These are phyloP conservation scores for Tenrec ecaudatus DNA, from an alignment of 2,113 vertebrate genomes.

Conservation along the genomic window DNA sequence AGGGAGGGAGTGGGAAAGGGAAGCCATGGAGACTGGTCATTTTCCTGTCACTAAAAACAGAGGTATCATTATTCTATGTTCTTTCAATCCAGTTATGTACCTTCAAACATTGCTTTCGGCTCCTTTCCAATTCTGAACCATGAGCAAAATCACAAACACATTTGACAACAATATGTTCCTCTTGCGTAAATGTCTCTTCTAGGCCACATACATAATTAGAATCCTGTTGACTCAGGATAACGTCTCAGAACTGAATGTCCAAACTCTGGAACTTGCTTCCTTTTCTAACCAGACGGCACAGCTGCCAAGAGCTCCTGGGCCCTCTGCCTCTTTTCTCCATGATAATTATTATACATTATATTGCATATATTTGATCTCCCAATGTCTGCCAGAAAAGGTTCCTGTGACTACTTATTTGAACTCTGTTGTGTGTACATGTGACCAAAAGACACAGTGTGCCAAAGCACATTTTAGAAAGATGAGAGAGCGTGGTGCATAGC, in stretches of 20 bases:
- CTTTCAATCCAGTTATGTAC: slow-evolving; percentile 71
- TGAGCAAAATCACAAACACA: slow-evolving; percentile 87
- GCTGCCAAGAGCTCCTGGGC: slow-evolving; percentile 89
- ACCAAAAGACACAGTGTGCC: slow-evolving; percentile 60
- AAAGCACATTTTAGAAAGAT: slow-evolving; percentile 8
- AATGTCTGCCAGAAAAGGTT: slow-evolving; percentile 71
- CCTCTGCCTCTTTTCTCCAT: slow-evolving; percentile 83
- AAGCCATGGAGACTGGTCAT: not conserved
- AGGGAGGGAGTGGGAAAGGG: not conserved
- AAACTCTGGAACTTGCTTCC: slow-evolving; percentile 89
- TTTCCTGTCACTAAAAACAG: not conserved
- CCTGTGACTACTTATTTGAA: slow-evolving; percentile 67
- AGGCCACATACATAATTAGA: slow-evolving; percentile 90
- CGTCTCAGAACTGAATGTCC: slow-evolving; percentile 91
- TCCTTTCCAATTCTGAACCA: slow-evolving; percentile 86
- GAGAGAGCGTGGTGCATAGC: not conserved
- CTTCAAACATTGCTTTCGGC: slow-evolving; percentile 82
- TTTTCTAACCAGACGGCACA: slow-evolving; percentile 89
- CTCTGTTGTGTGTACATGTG: slow-evolving; percentile 65
- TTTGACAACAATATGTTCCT: slow-evolving; percentile 86
- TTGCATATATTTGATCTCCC: slow-evolving; percentile 70
- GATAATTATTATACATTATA: slow-evolving; percentile 73
- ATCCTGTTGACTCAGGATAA: slow-evolving; percentile 90
- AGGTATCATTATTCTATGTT: slow-evolving; percentile 28
- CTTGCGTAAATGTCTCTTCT: slow-evolving; percentile 87